A percentile compares a stretch with the other conserved stretches of the same genome.
Evolutionary conservation across 2,888 invertebrate species (phyloP).

Genomic region (Drosophila cognata): DNA sequence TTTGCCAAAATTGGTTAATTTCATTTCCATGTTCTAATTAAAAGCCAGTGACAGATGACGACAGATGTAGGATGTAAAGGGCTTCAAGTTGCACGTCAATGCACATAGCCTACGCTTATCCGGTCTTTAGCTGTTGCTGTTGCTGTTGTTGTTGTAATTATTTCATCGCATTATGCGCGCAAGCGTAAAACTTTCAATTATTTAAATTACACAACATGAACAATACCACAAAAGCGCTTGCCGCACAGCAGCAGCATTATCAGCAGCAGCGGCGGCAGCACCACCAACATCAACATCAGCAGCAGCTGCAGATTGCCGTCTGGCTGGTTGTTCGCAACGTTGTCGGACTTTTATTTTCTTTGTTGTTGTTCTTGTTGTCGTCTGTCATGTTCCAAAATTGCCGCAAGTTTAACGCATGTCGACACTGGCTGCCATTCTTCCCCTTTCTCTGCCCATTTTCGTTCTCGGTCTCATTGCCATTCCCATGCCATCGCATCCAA

Average conservation of each 20-base stretch:
- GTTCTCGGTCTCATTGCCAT: conserved; percentile 13
- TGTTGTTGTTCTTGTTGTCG: conserved; percentile 34
- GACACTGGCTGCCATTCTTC: conserved; percentile 53
- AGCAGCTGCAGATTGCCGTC: conserved; percentile 71
- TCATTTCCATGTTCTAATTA: conserved; percentile 79
- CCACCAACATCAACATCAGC: conserved; percentile 27
- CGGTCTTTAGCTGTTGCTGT: conserved; percentile 45
- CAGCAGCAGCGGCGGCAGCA: conserved; percentile 22
- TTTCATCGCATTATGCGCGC: conserved; percentile 68
- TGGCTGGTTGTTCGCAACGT: conserved; percentile 51
- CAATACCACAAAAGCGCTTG: conserved; percentile 76
- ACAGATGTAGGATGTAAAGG: conserved; percentile 32
- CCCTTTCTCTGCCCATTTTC: conserved; percentile 5
- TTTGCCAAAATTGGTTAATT: conserved; percentile 76
- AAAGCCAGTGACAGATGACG: conserved; percentile 48
- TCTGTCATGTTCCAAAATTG: conserved; percentile 76
- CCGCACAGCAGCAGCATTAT: conserved; percentile 41
- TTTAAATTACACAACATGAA: conserved; percentile 83
- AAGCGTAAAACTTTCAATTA: conserved; percentile 83
- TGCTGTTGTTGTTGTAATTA: conserved; percentile 23
- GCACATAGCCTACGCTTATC: conserved; percentile 25
- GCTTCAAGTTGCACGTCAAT: conserved; percentile 15
- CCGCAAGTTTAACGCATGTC: conserved; percentile 82
- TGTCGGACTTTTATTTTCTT: conserved; percentile 37
- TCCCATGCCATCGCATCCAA: conserved; percentile 4